These are phyloP conservation scores for Leptatherina wallacei DNA, from an alignment of 2,797 vertebrate species.

Conservation along the genomic window DNA sequence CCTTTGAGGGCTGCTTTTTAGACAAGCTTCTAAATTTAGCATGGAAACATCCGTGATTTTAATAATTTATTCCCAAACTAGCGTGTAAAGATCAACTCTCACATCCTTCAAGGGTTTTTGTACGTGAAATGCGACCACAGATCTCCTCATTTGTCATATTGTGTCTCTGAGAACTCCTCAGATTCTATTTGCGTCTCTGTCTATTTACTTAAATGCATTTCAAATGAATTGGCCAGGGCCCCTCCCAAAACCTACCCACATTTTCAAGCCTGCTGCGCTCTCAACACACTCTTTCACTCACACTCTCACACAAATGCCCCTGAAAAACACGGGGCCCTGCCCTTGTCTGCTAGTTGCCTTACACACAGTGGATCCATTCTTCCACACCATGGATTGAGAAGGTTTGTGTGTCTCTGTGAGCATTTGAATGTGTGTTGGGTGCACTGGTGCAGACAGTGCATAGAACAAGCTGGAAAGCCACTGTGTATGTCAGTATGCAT, in stretches of 20 bases:
- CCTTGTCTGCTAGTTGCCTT: conserved; percentile 70
- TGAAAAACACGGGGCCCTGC: conserved; percentile 69
- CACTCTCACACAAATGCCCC: conserved; percentile 55
- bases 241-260: conserved; percentile 76
- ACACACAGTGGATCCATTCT: conserved; percentile 82
- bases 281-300: conserved; percentile 38
- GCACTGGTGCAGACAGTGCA: conserved; percentile 43
- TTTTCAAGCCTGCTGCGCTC: conserved; percentile 65
- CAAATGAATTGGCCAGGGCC: conserved; percentile 69
- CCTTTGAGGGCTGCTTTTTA: conserved; percentile 66
- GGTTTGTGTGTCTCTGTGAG: conserved; percentile 55
- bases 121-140: conserved; percentile 52
- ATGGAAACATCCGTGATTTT: conserved; percentile 63
- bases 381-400: conserved; percentile 63
- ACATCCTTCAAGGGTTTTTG: conserved; percentile 51
- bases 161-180: conserved; percentile 74
- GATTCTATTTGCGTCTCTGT: conserved; percentile 82
- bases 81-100: conserved; percentile 55
- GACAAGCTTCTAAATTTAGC: conserved; percentile 70
- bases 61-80: conserved; percentile 72
- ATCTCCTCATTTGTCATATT: conserved; percentile 69
- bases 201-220: conserved; percentile 82
- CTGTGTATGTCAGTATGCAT: conserved; percentile 31
- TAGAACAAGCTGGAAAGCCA: conserved; percentile 37
- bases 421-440: conserved; percentile 56